Conservation (phyloP, 2,797 vertebrate species). For the Rhyacichthys aspro region DNA sequence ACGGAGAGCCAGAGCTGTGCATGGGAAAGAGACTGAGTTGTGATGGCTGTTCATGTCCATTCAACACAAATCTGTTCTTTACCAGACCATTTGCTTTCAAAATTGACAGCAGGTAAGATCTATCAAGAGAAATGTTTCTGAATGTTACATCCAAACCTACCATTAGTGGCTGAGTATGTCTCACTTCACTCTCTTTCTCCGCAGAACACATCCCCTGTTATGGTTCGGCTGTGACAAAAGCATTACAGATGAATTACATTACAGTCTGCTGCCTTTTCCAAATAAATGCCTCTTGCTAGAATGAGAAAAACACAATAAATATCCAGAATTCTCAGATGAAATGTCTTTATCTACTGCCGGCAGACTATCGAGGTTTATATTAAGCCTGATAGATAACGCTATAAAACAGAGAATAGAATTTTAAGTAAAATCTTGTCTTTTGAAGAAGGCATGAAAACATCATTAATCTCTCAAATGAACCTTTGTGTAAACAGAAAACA, state of each 20-base stretch:
- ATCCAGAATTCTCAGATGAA: conserved; percentile 16
- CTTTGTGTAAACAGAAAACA: conserved; percentile 11
- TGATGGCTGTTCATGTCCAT: conserved; percentile 10
- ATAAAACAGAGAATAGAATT: conserved; percentile 23
- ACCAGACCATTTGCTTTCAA: neutral
- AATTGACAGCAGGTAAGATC: conserved; percentile 21
- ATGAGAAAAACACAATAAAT: conserved; percentile 43
- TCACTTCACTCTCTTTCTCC: conserved; percentile 34
- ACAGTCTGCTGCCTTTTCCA: conserved; percentile 33
- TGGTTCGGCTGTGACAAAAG: conserved; percentile 46
- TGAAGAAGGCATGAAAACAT: conserved; percentile 6
- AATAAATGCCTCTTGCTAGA: conserved; percentile 43
- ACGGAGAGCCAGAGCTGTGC: conserved; percentile 4
- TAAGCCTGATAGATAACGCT: conserved; percentile 31
- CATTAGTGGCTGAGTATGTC: conserved; percentile 8
- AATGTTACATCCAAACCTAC: conserved; percentile 10
- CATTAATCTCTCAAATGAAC: conserved; percentile 8
- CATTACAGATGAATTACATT: conserved; percentile 45
- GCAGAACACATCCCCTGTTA: conserved; percentile 30
- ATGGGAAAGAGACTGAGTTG: conserved; percentile 5
- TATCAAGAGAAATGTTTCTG: conserved; percentile 17
- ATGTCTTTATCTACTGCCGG: conserved; percentile 25
- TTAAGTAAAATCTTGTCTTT: conserved; percentile 21
- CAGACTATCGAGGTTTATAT: conserved; percentile 27
- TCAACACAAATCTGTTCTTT: conserved; percentile 1